Percentiles rank a stretch among this genome's conserved stretches.
phyloP scores from a whole-genome alignment of 2,888 invertebrate species.

The Dryadula phaetusa region DNA sequence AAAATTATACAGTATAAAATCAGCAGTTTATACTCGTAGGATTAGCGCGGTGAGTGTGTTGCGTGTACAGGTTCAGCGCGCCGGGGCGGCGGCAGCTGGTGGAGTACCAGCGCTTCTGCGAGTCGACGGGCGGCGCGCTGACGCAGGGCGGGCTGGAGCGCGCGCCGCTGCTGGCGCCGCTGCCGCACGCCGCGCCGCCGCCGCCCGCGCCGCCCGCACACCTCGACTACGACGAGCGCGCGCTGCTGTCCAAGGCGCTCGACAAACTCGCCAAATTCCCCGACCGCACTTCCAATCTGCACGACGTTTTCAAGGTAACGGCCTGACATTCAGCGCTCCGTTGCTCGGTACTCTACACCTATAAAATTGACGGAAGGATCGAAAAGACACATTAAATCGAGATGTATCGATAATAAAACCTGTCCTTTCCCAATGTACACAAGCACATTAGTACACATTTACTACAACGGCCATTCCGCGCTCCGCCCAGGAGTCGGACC shows the following conservation, averaged over 20 bases:
- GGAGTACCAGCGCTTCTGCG: constrained; percentile 88
- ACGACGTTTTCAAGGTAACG: constrained; percentile 87
- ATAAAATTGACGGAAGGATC: too few species aligned
- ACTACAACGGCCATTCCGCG: too few species aligned
- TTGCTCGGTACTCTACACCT: too few species aligned
- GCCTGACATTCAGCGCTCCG: too few species aligned
- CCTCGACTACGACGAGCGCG: constrained; percentile 85
- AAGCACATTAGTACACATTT: too few species aligned
- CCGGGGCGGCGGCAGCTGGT: constrained; percentile 84
- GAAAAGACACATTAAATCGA: too few species aligned
- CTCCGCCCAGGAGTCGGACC: constrained; percentile 86
- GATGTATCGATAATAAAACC: too few species aligned
- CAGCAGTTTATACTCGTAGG: too few species aligned
- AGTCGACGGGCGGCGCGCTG: constrained; percentile 88
- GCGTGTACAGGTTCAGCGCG: constrained; percentile 84
- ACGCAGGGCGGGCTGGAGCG: constrained; percentile 86
- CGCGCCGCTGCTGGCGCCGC: constrained; percentile 87
- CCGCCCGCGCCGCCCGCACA: constrained; percentile 87
- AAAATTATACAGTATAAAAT: too few species aligned
- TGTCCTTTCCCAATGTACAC: too few species aligned
- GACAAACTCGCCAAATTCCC: constrained; percentile 87
- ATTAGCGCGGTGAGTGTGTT: not conserved
- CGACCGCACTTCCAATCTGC: constrained; percentile 87
- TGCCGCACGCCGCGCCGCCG: constrained; percentile 87
- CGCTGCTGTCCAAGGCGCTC: constrained; percentile 87